Evolutionary conservation across 2,113 vertebrate species (phyloP).

Genomic region (Rhea pennata): DNA sequence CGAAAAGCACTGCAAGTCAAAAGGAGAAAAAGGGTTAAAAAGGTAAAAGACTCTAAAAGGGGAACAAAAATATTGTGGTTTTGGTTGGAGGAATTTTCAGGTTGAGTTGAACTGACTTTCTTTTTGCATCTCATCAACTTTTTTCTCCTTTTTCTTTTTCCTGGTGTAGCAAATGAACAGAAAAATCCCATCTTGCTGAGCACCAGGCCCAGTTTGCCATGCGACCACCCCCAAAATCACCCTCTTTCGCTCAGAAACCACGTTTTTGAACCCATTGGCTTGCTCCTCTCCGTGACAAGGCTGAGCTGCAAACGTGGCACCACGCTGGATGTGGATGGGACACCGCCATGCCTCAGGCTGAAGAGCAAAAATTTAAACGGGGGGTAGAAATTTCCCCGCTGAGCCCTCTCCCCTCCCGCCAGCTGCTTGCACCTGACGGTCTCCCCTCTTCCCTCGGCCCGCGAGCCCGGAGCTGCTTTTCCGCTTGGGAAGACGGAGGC

Average conservation of each 20-base stretch:
- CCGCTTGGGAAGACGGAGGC: not conserved
- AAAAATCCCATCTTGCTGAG: not conserved
- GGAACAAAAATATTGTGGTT: not conserved
- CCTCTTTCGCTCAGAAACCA: not conserved
- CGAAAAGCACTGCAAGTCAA: not conserved
- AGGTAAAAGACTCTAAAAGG: not conserved
- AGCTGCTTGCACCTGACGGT: conserved; percentile 24
- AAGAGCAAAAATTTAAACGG: not conserved
- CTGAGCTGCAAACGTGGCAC: rapidly evolving
- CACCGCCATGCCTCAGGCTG: rapidly evolving
- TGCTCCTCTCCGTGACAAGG: not conserved
- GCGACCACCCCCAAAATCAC: not conserved
- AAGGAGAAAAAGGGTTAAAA: conserved; percentile 37
- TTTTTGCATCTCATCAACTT: not conserved
- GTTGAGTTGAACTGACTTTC: not conserved
- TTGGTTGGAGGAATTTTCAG: not conserved
- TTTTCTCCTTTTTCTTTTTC: not conserved
- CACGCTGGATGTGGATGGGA: not conserved
- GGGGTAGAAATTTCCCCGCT: not conserved
- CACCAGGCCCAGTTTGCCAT: not conserved
- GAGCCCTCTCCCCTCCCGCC: not conserved
- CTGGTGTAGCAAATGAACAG: rapidly evolving
- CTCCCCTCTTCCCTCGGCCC: not conserved
- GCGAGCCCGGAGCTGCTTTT: not conserved
- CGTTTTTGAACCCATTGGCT: not conserved